Conservation (phyloP, 2,113 vertebrate species). For the Menidia beryllina region DNA sequence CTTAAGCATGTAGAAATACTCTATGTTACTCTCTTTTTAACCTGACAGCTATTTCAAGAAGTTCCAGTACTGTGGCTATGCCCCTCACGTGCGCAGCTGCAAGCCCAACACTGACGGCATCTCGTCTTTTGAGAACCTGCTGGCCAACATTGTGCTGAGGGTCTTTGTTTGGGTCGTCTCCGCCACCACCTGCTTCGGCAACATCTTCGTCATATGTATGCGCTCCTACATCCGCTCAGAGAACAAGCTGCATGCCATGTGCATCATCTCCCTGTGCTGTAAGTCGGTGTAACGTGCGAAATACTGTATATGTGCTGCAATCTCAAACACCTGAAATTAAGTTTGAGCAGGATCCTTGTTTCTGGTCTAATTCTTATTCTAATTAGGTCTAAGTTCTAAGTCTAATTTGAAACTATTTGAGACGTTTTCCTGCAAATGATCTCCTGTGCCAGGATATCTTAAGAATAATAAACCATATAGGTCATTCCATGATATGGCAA, state of each 20-base stretch:
- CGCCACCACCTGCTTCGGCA: slow-evolving; percentile 93
- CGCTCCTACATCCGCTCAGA: slow-evolving; percentile 94
- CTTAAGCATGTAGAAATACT: neutral
- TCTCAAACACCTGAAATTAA: neutral
- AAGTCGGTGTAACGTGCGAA: slow-evolving; percentile 74
- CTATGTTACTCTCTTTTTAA: neutral
- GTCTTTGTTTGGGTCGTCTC: slow-evolving; percentile 99
- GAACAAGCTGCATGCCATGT: slow-evolving; percentile 95
- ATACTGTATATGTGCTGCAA: neutral
- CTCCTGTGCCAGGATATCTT: neutral
- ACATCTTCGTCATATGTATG: slow-evolving; percentile 97
- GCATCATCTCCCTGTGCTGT: slow-evolving; percentile 98
- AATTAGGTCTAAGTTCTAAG: neutral
- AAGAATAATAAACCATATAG: neutral
- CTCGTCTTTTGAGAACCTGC: slow-evolving; percentile 93
- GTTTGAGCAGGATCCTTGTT: neutral
- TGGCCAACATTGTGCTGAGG: slow-evolving; percentile 94
- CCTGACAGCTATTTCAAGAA: slow-evolving; percentile 93
- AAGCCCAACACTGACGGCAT: slow-evolving; percentile 98
- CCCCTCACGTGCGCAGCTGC: slow-evolving; percentile 95
- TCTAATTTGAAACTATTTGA: neutral
- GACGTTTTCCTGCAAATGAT: neutral
- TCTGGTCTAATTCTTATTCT: too few species aligned
- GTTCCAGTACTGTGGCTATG: slow-evolving; percentile 97
- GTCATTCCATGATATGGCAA: neutral